Evolutionary conservation across 1,140 invertebrate species (phyloP).

Genomic region (Zophobas atratus): DNA sequence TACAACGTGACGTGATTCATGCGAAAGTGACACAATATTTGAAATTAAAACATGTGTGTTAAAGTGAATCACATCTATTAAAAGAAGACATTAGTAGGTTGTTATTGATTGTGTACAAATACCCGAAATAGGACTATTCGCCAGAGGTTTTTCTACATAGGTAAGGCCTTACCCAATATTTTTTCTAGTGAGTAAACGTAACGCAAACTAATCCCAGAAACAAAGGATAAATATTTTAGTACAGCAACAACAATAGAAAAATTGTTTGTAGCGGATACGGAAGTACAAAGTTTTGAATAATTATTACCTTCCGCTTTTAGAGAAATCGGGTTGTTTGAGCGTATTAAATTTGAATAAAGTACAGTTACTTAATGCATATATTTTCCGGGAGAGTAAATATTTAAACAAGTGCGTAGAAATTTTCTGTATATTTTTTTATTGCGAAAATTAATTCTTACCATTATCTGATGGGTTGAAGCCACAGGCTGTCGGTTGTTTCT

Average conservation of each 20-base stretch:
- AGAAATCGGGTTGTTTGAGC: conserved; percentile 20
- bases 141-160: not conserved
- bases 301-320: conserved; percentile 33
- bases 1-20: conserved; percentile 30
- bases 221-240: too few relatives aligned
- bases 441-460: conserved; percentile 67
- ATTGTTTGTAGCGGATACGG: conserved; percentile 27
- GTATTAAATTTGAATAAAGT: conserved; percentile 35
- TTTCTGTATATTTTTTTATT: conserved; percentile 1
- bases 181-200: not conserved
- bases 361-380: conserved; percentile 36
- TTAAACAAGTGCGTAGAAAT: conserved; percentile 9
- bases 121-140: not conserved
- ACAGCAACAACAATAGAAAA: not conserved
- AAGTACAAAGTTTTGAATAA: conserved; percentile 31
- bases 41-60: conserved; percentile 24
- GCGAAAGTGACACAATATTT: conserved; percentile 24
- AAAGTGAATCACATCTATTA: conserved; percentile 28
- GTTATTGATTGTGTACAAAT: conserved; percentile 26
- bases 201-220: not conserved
- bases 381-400: conserved; percentile 10
- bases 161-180: not conserved
- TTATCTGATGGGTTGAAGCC: conserved; percentile 73
- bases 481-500: conserved; percentile 75
- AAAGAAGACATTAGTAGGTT: not conserved